Conservation (phyloP, 2,113 vertebrate genomes). For the Phaethon lepturus region DNA sequence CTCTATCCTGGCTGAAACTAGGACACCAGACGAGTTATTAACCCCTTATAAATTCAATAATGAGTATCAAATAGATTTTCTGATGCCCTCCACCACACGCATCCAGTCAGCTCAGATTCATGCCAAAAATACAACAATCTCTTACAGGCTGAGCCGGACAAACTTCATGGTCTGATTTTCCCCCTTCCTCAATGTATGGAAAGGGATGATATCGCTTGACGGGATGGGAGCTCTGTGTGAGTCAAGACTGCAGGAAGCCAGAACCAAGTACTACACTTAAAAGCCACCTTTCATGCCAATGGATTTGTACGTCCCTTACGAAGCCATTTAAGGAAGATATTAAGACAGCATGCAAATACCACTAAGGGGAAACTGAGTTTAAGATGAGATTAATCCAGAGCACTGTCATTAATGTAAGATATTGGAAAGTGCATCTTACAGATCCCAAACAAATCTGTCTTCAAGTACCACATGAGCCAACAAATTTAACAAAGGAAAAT, state of each 20-base stretch:
- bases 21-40: background rate
- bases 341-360: background rate
- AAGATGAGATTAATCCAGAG: background rate
- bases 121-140: background rate
- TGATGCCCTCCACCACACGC: rapidly evolving
- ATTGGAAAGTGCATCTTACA: background rate
- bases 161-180: background rate
- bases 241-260: background rate
- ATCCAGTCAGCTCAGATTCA: background rate
- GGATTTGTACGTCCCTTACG: background rate
- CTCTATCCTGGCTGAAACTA: too few species aligned
- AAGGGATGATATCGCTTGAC: background rate
- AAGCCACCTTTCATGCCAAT: background rate
- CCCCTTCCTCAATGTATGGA: background rate
- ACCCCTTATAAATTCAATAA: background rate
- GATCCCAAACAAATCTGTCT: background rate
- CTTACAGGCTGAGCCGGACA: background rate
- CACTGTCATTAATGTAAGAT: background rate
- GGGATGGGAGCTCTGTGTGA: background rate
- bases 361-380: background rate
- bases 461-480: background rate
- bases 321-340: background rate
- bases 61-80: background rate
- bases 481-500: background rate
- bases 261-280: background rate